Evolutionary conservation across 2,797 vertebrate genomes (phyloP).

Genomic region (Sciurus vulgaris): DNA sequence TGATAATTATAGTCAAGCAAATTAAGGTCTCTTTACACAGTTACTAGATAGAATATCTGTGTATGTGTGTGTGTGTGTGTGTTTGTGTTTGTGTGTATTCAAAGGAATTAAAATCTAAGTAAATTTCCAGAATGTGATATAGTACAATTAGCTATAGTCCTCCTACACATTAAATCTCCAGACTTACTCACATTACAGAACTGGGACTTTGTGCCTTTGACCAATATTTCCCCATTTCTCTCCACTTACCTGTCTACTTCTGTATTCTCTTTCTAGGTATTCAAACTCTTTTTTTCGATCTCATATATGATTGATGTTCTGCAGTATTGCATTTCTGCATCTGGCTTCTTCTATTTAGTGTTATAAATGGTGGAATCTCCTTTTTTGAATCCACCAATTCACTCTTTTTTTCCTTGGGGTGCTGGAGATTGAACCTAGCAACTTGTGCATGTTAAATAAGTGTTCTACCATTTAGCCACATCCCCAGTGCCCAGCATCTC

Average conservation of each 20-base stretch:
- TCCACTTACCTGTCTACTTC: background rate
- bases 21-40: background rate
- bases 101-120: background rate
- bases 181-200: too few relatives aligned
- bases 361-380: background rate
- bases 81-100: too few relatives aligned
- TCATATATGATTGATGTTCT: background rate
- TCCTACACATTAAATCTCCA: too few relatives aligned
- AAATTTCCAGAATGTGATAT: background rate
- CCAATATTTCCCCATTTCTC: background rate
- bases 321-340: background rate
- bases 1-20: background rate
- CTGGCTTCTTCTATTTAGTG: background rate
- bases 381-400: background rate
- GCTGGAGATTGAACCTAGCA: too few relatives aligned
- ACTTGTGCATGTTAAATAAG: too few relatives aligned
- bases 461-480: too few relatives aligned
- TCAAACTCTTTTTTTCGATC: background rate
- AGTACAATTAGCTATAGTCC: background rate
- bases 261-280: background rate
- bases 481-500: too few relatives aligned
- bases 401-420: too few relatives aligned
- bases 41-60: background rate
- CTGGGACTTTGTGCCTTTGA: background rate
- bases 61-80: background rate